Evolutionary conservation across 2,888 invertebrate species (phyloP), one percentile per base, ranked within the genome.

Genomic region (Stegana nigrithorax): DNA sequence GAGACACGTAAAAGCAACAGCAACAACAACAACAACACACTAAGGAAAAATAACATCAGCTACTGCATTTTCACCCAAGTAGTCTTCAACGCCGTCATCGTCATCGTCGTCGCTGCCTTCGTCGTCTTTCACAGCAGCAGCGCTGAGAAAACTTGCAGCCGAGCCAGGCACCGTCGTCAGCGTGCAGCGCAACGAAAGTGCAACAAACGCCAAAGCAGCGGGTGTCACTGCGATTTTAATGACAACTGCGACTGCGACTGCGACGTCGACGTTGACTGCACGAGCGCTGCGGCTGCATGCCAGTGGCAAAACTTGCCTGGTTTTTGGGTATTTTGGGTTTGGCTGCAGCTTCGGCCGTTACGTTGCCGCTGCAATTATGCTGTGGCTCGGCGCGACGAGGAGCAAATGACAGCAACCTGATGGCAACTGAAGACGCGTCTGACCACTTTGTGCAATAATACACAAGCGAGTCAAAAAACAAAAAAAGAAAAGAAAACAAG

Each of bases 71-170:
- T 59, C 19, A 19, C 12, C 39, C 14, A 39, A 39, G 17, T 39
- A 14, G 6, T 39, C n/a, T 55, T 56, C 50, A 61, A 25, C 25
- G 29, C 58, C 42, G 58, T 44, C 26, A 25, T 44, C 42, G 58
- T 44, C 26, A 25, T 26, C 25, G 57, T 10, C 17, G 26, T 10
- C 14, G 29, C 68, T 60, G 76, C 75, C 76, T 75, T 78, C 73
- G 76, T 75, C 76, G n/a, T 45, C 78, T 75, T 69, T 73, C 74
- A 70, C n/a, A n/a, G n/a, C 73, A 67, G 64, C 71, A 67, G 65
- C 65, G 64, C 69, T 70, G 25, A 25, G 23, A 45, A 45, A 45
- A 42, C 39, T 39, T 39, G 14, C 14, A 39, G 10, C n/a, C n/a
- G n/a, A n/a, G n/a, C n/a, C n/a, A n/a, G n/a, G n/a, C n/a, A n/a